These are phyloP conservation scores for Acanthosepion pharaonis DNA, from an alignment of 2,888 invertebrate genomes.

Conservation along the genomic window DNA sequence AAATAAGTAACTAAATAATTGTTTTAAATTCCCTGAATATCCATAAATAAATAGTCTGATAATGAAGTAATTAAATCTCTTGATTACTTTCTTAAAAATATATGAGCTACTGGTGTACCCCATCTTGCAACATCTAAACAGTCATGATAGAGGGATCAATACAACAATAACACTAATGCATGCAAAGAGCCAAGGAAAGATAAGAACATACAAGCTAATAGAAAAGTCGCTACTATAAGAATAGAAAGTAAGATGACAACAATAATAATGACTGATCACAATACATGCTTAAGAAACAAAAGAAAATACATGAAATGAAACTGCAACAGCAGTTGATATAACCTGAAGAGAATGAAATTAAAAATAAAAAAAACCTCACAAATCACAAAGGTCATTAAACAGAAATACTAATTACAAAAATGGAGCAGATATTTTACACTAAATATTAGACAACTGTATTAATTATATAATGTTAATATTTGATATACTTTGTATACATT, in stretches of 20 bases:
- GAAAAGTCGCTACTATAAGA: slow-evolving; percentile 14
- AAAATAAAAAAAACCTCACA: no score
- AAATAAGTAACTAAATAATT: no score
- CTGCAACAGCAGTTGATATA: neutral
- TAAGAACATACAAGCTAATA: neutral
- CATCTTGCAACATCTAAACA: neutral
- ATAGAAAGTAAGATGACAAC: neutral
- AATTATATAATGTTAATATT: no score
- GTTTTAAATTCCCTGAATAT: no score
- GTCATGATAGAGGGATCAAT: neutral
- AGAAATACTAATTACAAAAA: no score
- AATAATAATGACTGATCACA: neutral
- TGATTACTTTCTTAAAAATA: neutral
- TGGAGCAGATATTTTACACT: no score
- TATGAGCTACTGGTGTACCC: neutral
- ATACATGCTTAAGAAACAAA: neutral
- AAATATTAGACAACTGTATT: no score
- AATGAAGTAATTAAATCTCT: neutral
- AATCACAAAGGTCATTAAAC: no score
- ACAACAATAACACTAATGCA: neutral
- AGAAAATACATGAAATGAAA: neutral
- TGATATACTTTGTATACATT: no score
- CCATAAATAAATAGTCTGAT: neutral
- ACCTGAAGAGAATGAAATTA: no score
- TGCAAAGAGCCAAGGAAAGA: neutral